Conservation (phyloP, 2,797 vertebrate species). For the Trematomus bernacchii region DNA sequence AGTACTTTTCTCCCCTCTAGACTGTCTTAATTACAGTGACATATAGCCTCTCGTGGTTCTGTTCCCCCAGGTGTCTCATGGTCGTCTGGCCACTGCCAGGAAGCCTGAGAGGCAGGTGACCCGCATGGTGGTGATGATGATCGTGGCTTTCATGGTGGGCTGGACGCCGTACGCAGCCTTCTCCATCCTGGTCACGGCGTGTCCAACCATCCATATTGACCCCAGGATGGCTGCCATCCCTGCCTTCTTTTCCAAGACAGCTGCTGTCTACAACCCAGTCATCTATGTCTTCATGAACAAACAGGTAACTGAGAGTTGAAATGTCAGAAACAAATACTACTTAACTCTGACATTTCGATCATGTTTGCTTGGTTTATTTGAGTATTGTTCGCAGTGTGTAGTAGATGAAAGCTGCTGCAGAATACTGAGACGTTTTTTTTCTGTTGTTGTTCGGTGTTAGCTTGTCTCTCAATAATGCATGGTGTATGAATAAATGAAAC, state of each 20-base stretch:
- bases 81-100: conserved; percentile 84
- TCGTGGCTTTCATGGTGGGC: conserved; percentile 91
- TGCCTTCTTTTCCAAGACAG: conserved; percentile 94
- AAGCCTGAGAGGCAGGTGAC: conserved; percentile 92
- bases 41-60: background rate
- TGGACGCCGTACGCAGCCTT: conserved; percentile 92
- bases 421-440: conserved; percentile 31
- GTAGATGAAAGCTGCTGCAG: conserved; percentile 44
- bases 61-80: conserved; percentile 87
- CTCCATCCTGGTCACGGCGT: conserved; percentile 88
- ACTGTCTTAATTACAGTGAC: background rate
- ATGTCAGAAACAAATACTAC: background rate
- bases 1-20: background rate
- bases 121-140: conserved; percentile 93
- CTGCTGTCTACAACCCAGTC: conserved; percentile 92
- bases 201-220: conserved; percentile 88
- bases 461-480: conserved; percentile 73
- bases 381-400: background rate
- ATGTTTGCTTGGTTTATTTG: background rate
- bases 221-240: conserved; percentile 89
- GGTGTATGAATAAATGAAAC: conserved; percentile 69
- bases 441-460: conserved; percentile 54
- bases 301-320: conserved; percentile 82
- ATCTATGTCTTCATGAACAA: conserved; percentile 97
- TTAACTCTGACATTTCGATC: background rate